These are phyloP conservation scores for Coreoperca whiteheadi DNA, from an alignment of 2,113 vertebrate species.

Conservation along the genomic window DNA sequence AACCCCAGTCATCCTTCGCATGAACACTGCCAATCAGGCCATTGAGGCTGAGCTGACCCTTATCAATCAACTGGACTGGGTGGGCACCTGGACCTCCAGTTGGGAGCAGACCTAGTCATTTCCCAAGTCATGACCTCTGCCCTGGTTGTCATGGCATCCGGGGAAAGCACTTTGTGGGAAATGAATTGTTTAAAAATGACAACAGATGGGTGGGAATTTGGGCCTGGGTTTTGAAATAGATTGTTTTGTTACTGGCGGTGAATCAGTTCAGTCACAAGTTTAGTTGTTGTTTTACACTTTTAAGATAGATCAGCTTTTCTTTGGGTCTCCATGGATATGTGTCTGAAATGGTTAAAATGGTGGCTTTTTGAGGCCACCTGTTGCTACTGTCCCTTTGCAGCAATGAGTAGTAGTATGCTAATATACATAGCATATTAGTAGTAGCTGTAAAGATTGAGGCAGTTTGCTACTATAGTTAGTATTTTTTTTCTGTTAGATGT, in stretches of 20 bases:
- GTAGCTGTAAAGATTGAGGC: no score
- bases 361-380: neutral
- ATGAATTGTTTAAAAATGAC: neutral
- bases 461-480: neutral
- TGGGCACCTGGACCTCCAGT: neutral
- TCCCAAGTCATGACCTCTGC: neutral
- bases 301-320: neutral
- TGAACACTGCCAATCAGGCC: neutral
- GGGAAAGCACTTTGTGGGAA: neutral
- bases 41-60: slow-evolving; percentile 1
- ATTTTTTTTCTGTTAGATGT: neutral
- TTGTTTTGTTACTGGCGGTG: neutral
- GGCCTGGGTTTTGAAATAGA: neutral
- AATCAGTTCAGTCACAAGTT: neutral
- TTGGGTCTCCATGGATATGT: no score
- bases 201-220: no score
- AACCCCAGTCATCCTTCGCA: neutral
- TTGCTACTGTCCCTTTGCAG: neutral
- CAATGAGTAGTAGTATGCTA: no score
- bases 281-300: neutral
- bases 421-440: no score
- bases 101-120: slow-evolving; percentile 15
- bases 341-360: neutral
- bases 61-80: neutral
- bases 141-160: neutral